Conservation (phyloP, 1,140 invertebrate species). For the Leptonema lineaticorne region DNA sequence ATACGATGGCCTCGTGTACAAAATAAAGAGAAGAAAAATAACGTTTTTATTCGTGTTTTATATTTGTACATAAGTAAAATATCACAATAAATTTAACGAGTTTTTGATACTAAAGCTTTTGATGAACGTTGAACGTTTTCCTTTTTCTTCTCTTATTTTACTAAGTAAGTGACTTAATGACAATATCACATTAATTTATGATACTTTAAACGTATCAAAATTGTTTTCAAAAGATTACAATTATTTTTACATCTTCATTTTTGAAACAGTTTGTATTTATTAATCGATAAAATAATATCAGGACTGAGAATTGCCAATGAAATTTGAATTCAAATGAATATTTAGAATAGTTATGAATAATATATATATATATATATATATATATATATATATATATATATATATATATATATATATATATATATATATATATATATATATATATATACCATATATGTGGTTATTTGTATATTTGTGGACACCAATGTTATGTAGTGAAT, state of each 20-base stretch:
- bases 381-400: too few species aligned
- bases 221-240: neutral
- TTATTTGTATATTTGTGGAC: neutral
- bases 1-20: neutral
- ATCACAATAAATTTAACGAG: neutral
- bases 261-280: too few species aligned
- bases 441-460: neutral
- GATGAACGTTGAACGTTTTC: too few species aligned
- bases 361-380: too few species aligned
- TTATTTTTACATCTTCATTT: neutral
- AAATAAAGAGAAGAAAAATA: neutral
- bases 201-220: too few species aligned
- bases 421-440: too few species aligned
- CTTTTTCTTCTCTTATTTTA: neutral
- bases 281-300: neutral
- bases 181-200: slow-evolving; percentile 2
- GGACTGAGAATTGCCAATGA: neutral
- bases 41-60: neutral
- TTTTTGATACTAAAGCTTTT: slow-evolving; percentile 16
- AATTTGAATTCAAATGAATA: neutral
- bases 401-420: too few species aligned
- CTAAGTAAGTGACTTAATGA: slow-evolving; percentile 13
- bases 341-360: neutral
- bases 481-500: neutral
- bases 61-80: neutral